Conservation (phyloP, 2,113 vertebrate genomes). For the Glareola pratincola region DNA sequence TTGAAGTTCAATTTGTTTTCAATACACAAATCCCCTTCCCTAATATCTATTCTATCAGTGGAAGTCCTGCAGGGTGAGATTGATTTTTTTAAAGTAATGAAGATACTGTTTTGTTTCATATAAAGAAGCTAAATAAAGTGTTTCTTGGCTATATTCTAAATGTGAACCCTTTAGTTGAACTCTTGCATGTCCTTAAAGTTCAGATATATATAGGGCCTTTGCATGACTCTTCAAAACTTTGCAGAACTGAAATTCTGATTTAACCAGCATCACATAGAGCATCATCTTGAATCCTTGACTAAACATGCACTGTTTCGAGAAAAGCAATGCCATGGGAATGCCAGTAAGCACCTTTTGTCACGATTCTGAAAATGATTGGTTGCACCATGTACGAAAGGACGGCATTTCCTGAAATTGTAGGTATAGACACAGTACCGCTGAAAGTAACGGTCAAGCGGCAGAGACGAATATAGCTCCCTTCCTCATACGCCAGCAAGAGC, state of each 20-base stretch:
- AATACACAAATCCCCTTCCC: background rate
- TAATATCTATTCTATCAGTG: background rate
- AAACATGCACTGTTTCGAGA: background rate
- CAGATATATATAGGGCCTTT: background rate
- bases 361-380: background rate
- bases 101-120: background rate
- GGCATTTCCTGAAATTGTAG: background rate
- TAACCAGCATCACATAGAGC: background rate
- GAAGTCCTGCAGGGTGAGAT: background rate
- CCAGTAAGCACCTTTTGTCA: background rate
- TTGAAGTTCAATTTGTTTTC: background rate
- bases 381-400: background rate
- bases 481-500: accelerated
- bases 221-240: background rate
- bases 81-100: background rate
- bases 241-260: background rate
- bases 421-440: background rate
- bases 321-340: background rate
- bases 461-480: background rate
- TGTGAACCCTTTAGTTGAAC: background rate
- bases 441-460: accelerated
- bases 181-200: background rate
- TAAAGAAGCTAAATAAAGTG: background rate
- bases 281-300: background rate
- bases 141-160: background rate